Percentiles rank a stretch among this genome's conserved stretches.
Conservation (phyloP, 1,140 invertebrate species). For the Chironomus striatipennis region DNA sequence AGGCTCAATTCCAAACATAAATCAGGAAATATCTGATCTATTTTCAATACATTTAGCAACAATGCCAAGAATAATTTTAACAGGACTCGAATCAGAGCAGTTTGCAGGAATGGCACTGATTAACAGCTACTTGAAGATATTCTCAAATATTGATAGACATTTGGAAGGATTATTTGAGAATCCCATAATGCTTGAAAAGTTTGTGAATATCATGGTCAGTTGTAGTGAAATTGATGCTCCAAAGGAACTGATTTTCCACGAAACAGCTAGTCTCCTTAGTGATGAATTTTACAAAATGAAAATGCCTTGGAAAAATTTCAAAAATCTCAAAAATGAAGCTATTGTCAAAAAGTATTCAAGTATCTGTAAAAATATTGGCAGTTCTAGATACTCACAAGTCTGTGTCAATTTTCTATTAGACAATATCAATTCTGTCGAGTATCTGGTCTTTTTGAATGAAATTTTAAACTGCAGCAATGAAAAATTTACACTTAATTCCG, state of each 20-base stretch:
- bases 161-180: conserved; percentile 32
- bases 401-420: conserved; percentile 34
- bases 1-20: neutral
- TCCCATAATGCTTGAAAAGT: conserved; percentile 26
- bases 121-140: conserved; percentile 34
- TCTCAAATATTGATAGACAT: conserved; percentile 25
- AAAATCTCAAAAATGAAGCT: conserved; percentile 31
- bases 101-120: conserved; percentile 35
- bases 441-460: neutral
- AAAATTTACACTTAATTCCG: neutral
- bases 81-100: conserved; percentile 35
- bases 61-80: conserved; percentile 33
- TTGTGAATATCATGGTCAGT: conserved; percentile 32
- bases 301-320: conserved; percentile 34
- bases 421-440: conserved; percentile 18
- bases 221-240: conserved; percentile 31
- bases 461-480: neutral
- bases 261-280: conserved; percentile 30
- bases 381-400: conserved; percentile 28
- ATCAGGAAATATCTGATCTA: conserved; percentile 33
- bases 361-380: conserved; percentile 32
- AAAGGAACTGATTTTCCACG: conserved; percentile 33
- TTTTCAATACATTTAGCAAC: conserved; percentile 34
- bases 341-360: conserved; percentile 30
- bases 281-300: conserved; percentile 27